A percentile compares a stretch with the other conserved stretches of the same genome.
Evolutionary conservation across 2,888 invertebrate genomes (phyloP).

Genomic region (Reticulitermes lucifugus): DNA sequence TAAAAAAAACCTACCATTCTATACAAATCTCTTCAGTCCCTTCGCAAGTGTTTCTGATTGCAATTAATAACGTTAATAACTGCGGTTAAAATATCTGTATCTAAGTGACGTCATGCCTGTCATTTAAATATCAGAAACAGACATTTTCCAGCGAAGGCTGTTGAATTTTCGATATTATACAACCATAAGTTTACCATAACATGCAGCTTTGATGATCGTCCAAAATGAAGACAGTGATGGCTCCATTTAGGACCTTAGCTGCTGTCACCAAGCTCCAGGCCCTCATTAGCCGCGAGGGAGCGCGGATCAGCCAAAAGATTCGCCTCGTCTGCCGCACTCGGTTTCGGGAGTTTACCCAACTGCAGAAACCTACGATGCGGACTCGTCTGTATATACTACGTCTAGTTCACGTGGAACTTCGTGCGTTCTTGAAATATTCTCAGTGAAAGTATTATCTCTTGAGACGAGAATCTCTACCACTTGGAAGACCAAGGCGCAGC

Average conservation of each 20-base stretch:
- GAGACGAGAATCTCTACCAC: too few relatives aligned
- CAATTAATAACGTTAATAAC: too few relatives aligned
- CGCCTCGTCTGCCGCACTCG: constrained; percentile 3
- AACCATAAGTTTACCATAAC: constrained; percentile 17
- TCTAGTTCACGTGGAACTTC: too few relatives aligned
- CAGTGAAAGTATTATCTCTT: too few relatives aligned
- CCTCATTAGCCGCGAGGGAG: constrained; percentile 43
- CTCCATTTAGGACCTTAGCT: constrained; percentile 33
- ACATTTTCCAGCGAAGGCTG: not conserved
- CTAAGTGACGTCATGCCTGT: too few relatives aligned
- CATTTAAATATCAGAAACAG: not conserved
- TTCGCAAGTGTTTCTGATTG: too few relatives aligned
- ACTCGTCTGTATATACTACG: not conserved
- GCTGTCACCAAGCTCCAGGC: constrained; percentile 32
- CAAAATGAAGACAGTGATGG: constrained; percentile 42
- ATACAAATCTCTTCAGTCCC: too few relatives aligned
- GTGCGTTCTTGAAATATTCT: too few relatives aligned
- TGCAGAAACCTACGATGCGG: constrained; percentile 3
- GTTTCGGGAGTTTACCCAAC: not conserved
- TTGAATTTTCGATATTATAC: not conserved
- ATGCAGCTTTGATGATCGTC: constrained; percentile 40
- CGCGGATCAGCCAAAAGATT: not conserved
- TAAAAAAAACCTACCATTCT: too few relatives aligned
- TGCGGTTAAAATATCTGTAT: too few relatives aligned
- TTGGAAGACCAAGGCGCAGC: too few relatives aligned